Evolutionary conservation across 2,113 vertebrate genomes (phyloP).

Genomic region (Podarcis cretensis): DNA sequence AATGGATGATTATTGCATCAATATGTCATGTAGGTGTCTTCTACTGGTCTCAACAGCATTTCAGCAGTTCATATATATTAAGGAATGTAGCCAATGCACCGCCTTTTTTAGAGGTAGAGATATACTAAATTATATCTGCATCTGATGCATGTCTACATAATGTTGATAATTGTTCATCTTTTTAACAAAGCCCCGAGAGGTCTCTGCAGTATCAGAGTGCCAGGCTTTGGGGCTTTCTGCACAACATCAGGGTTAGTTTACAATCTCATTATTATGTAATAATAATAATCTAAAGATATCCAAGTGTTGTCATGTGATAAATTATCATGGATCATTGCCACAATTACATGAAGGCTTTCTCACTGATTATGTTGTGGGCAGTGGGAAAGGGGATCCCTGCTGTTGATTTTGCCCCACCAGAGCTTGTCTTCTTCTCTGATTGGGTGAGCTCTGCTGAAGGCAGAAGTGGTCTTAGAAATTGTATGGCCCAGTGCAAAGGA

Average conservation of each 20-base stretch:
- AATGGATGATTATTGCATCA: neutral
- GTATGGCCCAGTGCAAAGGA: neutral
- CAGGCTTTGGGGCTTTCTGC: neutral
- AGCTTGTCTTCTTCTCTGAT: neutral
- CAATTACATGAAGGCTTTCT: neutral
- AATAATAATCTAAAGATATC: neutral
- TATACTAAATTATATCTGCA: neutral
- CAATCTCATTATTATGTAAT: neutral
- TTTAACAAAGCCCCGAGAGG: neutral
- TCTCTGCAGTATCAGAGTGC: neutral
- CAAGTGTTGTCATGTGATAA: neutral
- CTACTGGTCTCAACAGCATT: slow-evolving; percentile 20
- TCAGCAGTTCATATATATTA: neutral
- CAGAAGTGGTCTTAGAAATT: neutral
- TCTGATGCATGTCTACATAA: neutral
- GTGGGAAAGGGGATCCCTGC: neutral
- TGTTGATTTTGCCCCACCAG: neutral
- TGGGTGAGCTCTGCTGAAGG: neutral
- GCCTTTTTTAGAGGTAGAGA: accelerated
- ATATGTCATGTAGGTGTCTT: slow-evolving; percentile 20
- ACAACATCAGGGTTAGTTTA: neutral
- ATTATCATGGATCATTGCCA: neutral
- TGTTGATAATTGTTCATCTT: slow-evolving; percentile 26
- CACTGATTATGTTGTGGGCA: neutral
- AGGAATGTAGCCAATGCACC: neutral